Base-by-base conservation (phyloP, 2,113 vertebrate species). In the Pipra filicauda region DNA sequence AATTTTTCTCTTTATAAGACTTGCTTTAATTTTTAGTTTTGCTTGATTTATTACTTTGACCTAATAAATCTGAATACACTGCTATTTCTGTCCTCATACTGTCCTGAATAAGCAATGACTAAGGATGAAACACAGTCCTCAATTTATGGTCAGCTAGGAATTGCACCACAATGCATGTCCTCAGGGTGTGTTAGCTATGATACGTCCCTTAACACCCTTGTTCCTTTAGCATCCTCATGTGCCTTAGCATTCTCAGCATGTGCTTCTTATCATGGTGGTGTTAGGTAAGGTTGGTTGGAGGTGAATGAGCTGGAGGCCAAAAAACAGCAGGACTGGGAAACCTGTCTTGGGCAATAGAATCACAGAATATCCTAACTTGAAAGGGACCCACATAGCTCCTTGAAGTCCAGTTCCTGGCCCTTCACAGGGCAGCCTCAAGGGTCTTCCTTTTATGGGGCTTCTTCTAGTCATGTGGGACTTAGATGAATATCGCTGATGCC, bases 331-430 rank as follows among this genome's bases (percentile, higher is more conserved):
- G 33, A 27, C 20, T 39, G 35, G 18, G 30, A 55, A 51, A 51
- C 20, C 3, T 55, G 12, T 64, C 54, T 75, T 41, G 7, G 30
- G 9, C 22, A 64, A 10, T 8, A 22, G n/a, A 49, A 55, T 55
- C 21, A 33, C 3, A 27, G 26, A 27, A 20, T 27, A 55, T 33
- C 41, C 26, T 22, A 5, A 49, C 4, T 5, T 83, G 57, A 35
- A 70, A 83, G 31, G 20, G 24, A 41, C 4, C 4, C 28, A 35
- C 24, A 19, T 9, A 12, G 17, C 5, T 41, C 11, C 64, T 20
- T 1, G 0, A 33, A 64, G 26, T 4, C 49, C 41, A 70, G 0
- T 10, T 57, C 23, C 14, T 62, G 41, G 9, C 9, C 39, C 16
- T 76, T 26, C 55, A 35, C 21, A 54, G 39, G 13, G 15, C 27